These are phyloP conservation scores for Typhlichthys eigenmanni DNA, from an alignment of 2,797 vertebrate species.

Conservation along the genomic window DNA sequence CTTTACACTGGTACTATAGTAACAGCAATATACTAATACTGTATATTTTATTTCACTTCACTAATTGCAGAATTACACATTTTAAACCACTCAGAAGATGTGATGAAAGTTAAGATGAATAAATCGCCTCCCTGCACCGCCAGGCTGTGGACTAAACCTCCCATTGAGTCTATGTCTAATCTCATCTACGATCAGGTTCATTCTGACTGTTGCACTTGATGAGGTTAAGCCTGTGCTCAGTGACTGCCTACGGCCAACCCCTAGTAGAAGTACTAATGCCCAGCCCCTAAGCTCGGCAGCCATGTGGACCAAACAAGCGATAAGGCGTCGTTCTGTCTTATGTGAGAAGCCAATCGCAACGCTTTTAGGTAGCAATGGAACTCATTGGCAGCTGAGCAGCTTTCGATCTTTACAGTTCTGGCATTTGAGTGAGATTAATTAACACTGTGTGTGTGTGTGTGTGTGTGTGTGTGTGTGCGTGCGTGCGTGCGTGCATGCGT, in stretches of 20 bases:
- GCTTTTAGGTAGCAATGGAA: conserved; percentile 14
- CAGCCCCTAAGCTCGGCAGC: background rate
- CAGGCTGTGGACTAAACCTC: background rate
- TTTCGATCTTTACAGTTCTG: conserved; percentile 22
- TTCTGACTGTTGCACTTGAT: conserved; percentile 1
- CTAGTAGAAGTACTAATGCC: background rate
- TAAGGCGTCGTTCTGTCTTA: background rate
- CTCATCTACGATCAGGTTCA: conserved; percentile 14
- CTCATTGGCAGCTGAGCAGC: conserved; percentile 2
- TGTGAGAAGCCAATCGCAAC: conserved; percentile 9
- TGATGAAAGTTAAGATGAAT: conserved; percentile 3
- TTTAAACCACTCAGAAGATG: background rate
- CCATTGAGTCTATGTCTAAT: conserved; percentile 2
- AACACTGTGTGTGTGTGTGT: conserved; percentile 29
- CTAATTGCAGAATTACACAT: too few species aligned
- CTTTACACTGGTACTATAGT: too few species aligned
- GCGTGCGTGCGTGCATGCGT: background rate
- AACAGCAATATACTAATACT: too few species aligned
- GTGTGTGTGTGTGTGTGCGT: background rate
- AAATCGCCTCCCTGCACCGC: background rate
- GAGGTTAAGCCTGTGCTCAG: background rate
- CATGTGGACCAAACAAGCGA: background rate
- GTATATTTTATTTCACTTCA: too few species aligned
- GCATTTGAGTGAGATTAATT: conserved; percentile 34
- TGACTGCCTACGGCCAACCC: background rate